phyloP scores from a whole-genome alignment of 2,888 invertebrate species.

The Hipparchia sbordonii region DNA sequence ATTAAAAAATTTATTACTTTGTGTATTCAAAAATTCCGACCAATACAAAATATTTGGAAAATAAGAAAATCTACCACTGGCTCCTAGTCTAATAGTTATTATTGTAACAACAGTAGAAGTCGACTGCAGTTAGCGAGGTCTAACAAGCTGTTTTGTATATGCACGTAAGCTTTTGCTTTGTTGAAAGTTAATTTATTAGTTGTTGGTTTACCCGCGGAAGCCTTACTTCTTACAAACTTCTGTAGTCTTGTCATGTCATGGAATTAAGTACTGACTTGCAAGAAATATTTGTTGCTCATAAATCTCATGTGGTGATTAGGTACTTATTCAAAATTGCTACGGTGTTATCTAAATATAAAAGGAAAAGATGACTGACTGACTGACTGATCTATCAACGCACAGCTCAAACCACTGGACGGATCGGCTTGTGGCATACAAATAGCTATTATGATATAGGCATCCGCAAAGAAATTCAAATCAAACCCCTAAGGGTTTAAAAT shows the following conservation, averaged over 20 bases:
- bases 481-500: too few relatives aligned
- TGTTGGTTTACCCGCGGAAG: conserved; percentile 19
- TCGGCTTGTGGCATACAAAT: too few relatives aligned
- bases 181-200: conserved; percentile 27
- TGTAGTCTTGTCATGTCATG: conserved; percentile 13
- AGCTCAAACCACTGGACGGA: too few relatives aligned
- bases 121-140: conserved; percentile 21
- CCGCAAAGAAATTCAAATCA: too few relatives aligned
- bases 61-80: background rate
- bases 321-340: background rate
- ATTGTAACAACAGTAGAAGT: conserved; percentile 26
- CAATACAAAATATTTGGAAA: background rate
- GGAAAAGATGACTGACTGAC: too few relatives aligned
- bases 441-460: too few relatives aligned
- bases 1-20: background rate
- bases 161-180: conserved; percentile 21
- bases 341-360: background rate
- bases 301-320: conserved; percentile 8
- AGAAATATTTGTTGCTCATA: conserved; percentile 7
- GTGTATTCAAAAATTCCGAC: background rate
- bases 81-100: conserved; percentile 14
- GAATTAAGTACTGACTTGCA: conserved; percentile 13
- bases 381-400: too few relatives aligned
- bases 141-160: conserved; percentile 26
- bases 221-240: conserved; percentile 8